Evolutionary conservation across 2,888 invertebrate genomes (phyloP).

Genomic region (Cerastis leucographa): DNA sequence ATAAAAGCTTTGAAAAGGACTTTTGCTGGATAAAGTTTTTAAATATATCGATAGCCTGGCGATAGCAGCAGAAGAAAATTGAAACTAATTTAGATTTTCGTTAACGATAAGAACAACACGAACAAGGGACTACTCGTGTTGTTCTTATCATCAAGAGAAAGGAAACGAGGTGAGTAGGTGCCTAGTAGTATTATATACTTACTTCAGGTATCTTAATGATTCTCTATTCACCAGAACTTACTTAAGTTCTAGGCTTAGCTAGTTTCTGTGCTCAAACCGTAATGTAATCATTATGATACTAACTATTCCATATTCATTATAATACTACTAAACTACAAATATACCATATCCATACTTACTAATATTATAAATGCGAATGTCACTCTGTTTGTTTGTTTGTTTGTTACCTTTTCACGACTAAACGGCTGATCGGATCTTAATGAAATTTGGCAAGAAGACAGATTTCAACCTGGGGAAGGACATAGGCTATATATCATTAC

Average conservation of each 20-base stretch:
- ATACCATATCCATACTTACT: too few species aligned
- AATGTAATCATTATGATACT: neutral
- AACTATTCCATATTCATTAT: neutral
- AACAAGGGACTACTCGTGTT: neutral
- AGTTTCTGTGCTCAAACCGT: too few species aligned
- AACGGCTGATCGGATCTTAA: too few species aligned
- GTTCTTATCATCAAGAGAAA: neutral
- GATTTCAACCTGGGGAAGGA: too few species aligned
- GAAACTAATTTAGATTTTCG: constrained; percentile 25
- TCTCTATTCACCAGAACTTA: neutral
- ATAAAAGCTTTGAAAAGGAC: neutral
- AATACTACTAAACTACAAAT: too few species aligned
- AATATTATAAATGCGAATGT: too few species aligned
- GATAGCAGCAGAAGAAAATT: neutral
- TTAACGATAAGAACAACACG: constrained; percentile 9
- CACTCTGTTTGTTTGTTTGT: too few species aligned
- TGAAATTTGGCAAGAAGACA: too few species aligned
- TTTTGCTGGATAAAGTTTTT: neutral
- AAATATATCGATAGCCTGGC: neutral
- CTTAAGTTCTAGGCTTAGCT: too few species aligned
- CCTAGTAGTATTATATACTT: neutral
- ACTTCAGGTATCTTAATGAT: neutral
- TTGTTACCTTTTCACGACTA: too few species aligned
- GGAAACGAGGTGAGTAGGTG: neutral
- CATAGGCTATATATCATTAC: too few species aligned